These are phyloP conservation scores for Pristiophorus japonicus DNA, from an alignment of 2,113 vertebrate species.

Conservation along the genomic window DNA sequence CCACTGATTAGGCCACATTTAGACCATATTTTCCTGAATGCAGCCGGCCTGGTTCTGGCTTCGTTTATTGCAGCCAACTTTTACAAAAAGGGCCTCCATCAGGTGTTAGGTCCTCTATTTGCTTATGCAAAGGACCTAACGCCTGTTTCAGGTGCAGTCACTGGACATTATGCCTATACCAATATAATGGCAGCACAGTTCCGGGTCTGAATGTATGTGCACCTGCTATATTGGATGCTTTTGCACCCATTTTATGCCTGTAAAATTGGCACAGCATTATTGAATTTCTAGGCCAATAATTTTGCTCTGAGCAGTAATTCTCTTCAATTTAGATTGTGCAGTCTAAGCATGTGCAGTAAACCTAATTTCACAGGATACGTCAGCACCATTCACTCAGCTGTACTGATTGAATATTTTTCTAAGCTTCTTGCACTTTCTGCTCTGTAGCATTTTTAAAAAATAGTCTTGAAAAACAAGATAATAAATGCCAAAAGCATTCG, in stretches of 20 bases:
- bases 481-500: neutral
- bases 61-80: neutral
- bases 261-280: neutral
- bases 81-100: neutral
- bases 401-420: slow-evolving; percentile 16
- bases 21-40: neutral
- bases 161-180: neutral
- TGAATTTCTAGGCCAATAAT: neutral
- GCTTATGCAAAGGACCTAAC: neutral
- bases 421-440: neutral
- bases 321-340: neutral
- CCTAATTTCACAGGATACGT: neutral
- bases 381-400: neutral
- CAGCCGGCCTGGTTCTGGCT: too few species aligned
- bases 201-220: neutral
- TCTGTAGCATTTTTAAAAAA: neutral
- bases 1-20: neutral
- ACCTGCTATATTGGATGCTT: neutral
- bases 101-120: neutral
- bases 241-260: neutral
- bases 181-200: neutral
- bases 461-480: neutral
- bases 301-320: neutral
- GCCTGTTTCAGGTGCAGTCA: neutral
- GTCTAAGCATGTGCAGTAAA: neutral